Base-by-base conservation (phyloP, 2,113 vertebrate species). In the Leptobrachium ailaonicum region DNA sequence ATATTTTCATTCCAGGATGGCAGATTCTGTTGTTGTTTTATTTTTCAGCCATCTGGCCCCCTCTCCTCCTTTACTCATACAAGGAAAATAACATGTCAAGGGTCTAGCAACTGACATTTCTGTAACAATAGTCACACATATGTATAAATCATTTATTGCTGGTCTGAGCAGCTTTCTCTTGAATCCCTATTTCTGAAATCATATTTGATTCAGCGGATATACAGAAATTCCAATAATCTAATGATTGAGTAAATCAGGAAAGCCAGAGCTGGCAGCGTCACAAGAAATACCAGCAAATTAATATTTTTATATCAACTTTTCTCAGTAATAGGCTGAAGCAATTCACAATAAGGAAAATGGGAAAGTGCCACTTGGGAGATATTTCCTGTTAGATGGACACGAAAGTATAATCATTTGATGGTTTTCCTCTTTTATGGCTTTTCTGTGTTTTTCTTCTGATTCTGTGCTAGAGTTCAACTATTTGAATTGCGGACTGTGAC, bases 251-350 rank as follows among this genome's bases (percentile, higher is more conserved):
- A 73, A 54, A 54, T 7, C 68, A 47, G 44, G 3, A 60, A 6
- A 45, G 56, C 8, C 12, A 77, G 14, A 66, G 50, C 32, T 77
- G 66, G 67, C 50, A 50, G 7, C 12, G 0, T 7, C 13, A 40
- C 41, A 41, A 71, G 41, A 62, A 41, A 71, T n/a, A 78, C 42
- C 58, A 41, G 32, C 64, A 42, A 2, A 43, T 54, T 66, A 32
- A 58, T 75, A 69, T 75, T 73, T 1, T 80, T 79, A 56, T 44
- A 58, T 73, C 71, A 8, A 14, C 12, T 44, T n/a, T 62, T 60
- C 56, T 68, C 41, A 14, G 53, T 80, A 74, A 80, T 80, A 62
- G 71, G 56, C 71, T 75, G 79, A 58, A 60, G 79, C 79, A 13
- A 69, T 56, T 40, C 53, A 62, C 64, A 69, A 67, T 68, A 41